phyloP scores from a whole-genome alignment of 2,888 invertebrate species.

The Harpalus rubripes region DNA sequence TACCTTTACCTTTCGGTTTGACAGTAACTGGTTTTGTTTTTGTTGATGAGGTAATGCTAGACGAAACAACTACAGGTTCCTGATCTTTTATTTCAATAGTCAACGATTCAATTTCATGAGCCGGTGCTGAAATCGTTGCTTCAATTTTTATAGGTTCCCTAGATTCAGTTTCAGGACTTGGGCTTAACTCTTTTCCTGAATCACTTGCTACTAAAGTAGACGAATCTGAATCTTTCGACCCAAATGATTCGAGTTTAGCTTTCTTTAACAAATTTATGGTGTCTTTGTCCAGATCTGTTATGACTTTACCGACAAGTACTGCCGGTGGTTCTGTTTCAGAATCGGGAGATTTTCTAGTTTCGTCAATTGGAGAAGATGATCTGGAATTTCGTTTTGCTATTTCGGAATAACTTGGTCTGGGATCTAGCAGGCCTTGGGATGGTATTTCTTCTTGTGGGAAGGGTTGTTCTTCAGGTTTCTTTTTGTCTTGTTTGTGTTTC shows the following conservation, averaged over 20 bases:
- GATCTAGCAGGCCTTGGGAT: slow-evolving; percentile 69
- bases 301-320: slow-evolving; percentile 72
- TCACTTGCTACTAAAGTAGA: slow-evolving; percentile 58
- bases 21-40: slow-evolving; percentile 69
- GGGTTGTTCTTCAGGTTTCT: slow-evolving; percentile 69
- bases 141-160: slow-evolving; percentile 72
- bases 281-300: slow-evolving; percentile 73
- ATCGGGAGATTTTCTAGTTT: slow-evolving; percentile 62
- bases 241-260: slow-evolving; percentile 8
- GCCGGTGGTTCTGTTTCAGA: slow-evolving; percentile 69
- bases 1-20: slow-evolving; percentile 74
- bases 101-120: slow-evolving; percentile 63
- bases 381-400: slow-evolving; percentile 73
- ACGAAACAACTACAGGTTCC: slow-evolving; percentile 28
- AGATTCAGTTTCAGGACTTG: slow-evolving; percentile 50
- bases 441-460: slow-evolving; percentile 68
- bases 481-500: slow-evolving; percentile 64
- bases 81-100: slow-evolving; percentile 66
- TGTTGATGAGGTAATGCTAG: slow-evolving; percentile 19
- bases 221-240: slow-evolving; percentile 62
- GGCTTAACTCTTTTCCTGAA: slow-evolving; percentile 55
- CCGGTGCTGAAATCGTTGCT: slow-evolving; percentile 69
- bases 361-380: slow-evolving; percentile 72
- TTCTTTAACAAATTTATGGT: slow-evolving; percentile 67
- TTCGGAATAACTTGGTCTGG: slow-evolving; percentile 74